A percentile compares a stretch with the other conserved stretches of the same genome.
Evolutionary conservation across 2,797 vertebrate species (phyloP).

Genomic region (Cheirogaleus major): DNA sequence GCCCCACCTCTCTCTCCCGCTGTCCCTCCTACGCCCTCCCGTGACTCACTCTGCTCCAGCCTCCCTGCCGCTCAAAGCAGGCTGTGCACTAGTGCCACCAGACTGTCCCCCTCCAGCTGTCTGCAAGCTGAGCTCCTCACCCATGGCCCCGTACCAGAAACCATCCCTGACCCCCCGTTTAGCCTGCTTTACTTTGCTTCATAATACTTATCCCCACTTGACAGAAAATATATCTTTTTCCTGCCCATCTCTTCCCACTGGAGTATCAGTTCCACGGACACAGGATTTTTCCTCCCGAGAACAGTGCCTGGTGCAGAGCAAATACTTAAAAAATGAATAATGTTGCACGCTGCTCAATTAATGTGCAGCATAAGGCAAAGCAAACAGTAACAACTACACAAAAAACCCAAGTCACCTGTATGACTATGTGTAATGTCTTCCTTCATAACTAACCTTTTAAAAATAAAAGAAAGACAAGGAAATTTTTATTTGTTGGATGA

Average conservation of each 20-base stretch:
- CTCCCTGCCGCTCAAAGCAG: accelerated
- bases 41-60: not conserved
- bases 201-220: not conserved
- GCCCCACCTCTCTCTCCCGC: not conserved
- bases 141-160: not conserved
- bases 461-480: not conserved
- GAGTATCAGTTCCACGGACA: not conserved
- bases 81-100: not conserved
- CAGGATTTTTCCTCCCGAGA: not conserved
- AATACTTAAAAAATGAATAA: slow-evolving; percentile 14
- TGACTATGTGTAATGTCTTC: not conserved
- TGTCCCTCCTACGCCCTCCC: not conserved
- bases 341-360: not conserved
- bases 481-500: not conserved
- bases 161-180: not conserved
- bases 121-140: not conserved
- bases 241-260: not conserved
- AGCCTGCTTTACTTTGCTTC: not conserved
- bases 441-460: not conserved
- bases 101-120: not conserved
- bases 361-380: not conserved
- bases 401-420: not conserved
- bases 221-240: not conserved
- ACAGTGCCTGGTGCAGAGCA: not conserved
- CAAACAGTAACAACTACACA: not conserved